These are phyloP conservation scores for Tridacna crocea DNA, from an alignment of 2,888 invertebrate genomes.

Conservation along the genomic window DNA sequence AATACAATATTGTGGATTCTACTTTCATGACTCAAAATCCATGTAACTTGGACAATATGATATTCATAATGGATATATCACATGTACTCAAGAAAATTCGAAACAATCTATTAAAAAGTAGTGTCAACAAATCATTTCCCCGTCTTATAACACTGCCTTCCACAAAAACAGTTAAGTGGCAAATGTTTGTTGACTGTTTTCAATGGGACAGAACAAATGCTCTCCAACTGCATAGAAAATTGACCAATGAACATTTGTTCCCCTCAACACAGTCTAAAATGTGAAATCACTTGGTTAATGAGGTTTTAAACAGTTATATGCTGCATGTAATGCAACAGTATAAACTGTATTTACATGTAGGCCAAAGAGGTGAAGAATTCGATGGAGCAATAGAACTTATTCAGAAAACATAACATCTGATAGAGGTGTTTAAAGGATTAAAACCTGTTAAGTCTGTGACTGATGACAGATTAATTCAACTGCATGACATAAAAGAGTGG, in stretches of 20 bases:
- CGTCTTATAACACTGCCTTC: conserved; percentile 31
- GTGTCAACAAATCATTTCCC: conserved; percentile 27
- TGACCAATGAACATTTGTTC: conserved; percentile 54
- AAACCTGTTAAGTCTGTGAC: too few species aligned
- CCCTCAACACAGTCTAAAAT: background rate
- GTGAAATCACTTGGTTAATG: too few species aligned
- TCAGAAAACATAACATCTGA: too few species aligned
- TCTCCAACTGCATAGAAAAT: conserved; percentile 48
- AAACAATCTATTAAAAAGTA: conserved; percentile 57
- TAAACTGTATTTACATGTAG: too few species aligned
- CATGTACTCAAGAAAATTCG: conserved; percentile 60
- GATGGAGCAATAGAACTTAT: too few species aligned
- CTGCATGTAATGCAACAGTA: too few species aligned
- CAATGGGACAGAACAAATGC: conserved; percentile 55
- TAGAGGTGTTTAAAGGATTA: too few species aligned
- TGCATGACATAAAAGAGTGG: too few species aligned
- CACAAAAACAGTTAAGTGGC: conserved; percentile 43
- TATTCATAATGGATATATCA: conserved; percentile 46
- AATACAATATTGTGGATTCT: conserved; percentile 32
- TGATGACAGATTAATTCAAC: too few species aligned
- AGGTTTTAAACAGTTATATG: too few species aligned
- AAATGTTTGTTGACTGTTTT: conserved; percentile 54
- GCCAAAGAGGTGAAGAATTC: too few species aligned
- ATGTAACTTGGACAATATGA: conserved; percentile 29
- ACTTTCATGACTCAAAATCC: conserved; percentile 25